Percentiles rank a stretch among this genome's conserved stretches.
Evolutionary conservation across 2,113 vertebrate species (phyloP).

Genomic region (Petrocephalus zakoni): DNA sequence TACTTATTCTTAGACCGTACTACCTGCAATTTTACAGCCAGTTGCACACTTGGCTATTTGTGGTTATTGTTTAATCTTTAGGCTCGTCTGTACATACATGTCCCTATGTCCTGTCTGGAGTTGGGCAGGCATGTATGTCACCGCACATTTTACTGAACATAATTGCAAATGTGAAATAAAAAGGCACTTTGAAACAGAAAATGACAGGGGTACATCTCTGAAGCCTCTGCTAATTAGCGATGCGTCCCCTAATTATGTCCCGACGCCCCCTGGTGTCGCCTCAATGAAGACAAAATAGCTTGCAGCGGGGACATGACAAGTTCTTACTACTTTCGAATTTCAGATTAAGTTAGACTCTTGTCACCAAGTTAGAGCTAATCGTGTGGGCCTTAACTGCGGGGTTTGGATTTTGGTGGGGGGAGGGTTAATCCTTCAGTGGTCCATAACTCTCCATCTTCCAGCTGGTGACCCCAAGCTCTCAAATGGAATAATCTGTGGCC

Average conservation of each 20-base stretch:
- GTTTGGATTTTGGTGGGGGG: not conserved
- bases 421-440: not conserved
- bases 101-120: not conserved
- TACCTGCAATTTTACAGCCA: not conserved
- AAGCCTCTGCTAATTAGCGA: not conserved
- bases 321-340: constrained; percentile 31
- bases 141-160: not conserved
- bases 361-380: constrained; percentile 23
- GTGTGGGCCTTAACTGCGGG: not conserved
- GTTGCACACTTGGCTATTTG: not conserved
- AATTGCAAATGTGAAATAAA: not conserved
- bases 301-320: constrained; percentile 22
- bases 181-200: not conserved
- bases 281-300: not conserved
- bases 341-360: constrained; percentile 37
- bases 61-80: not conserved
- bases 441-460: not conserved
- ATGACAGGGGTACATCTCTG: not conserved
- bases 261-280: not conserved
- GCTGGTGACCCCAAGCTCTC: not conserved
- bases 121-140: not conserved
- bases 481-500: not conserved
- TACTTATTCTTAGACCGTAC: not conserved
- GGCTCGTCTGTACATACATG: not conserved
- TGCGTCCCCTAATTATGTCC: not conserved